Evolutionary conservation across 2,888 invertebrate species (phyloP).

Genomic region (Muschampia staudingeri): DNA sequence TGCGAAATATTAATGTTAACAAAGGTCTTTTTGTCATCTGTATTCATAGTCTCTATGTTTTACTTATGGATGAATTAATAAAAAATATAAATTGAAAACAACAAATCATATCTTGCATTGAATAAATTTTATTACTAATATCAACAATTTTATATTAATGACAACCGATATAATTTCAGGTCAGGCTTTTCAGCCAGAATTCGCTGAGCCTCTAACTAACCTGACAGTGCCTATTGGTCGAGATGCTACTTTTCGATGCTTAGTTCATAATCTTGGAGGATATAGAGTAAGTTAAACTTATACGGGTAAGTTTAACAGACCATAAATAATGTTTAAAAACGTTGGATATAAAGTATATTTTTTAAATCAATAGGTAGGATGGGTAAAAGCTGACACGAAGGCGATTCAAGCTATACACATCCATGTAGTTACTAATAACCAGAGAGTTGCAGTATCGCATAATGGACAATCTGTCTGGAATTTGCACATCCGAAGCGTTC

Average conservation of each 20-base stretch:
- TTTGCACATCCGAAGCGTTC: constrained; percentile 96
- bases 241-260: constrained; percentile 97
- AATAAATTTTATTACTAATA: neutral
- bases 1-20: too few species aligned
- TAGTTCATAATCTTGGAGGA: constrained; percentile 96
- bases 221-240: constrained; percentile 96
- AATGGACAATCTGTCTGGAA: constrained; percentile 97
- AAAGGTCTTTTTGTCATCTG: too few species aligned
- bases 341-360: neutral
- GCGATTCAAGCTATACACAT: constrained; percentile 98
- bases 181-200: constrained; percentile 96
- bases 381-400: constrained; percentile 98
- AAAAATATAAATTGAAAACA: neutral
- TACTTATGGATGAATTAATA: too few species aligned
- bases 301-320: neutral
- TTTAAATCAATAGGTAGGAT: constrained; percentile 94
- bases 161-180: constrained; percentile 81
- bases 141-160: neutral
- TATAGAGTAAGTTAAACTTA: constrained; percentile 94
- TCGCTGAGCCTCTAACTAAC: constrained; percentile 96
- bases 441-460: constrained; percentile 96
- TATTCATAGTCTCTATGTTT: too few species aligned
- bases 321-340: constrained; percentile 16
- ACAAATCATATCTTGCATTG: neutral
- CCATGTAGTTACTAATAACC: constrained; percentile 98